Evolutionary conservation across 2,888 invertebrate species (phyloP).

Genomic region (Tachina lurida): DNA sequence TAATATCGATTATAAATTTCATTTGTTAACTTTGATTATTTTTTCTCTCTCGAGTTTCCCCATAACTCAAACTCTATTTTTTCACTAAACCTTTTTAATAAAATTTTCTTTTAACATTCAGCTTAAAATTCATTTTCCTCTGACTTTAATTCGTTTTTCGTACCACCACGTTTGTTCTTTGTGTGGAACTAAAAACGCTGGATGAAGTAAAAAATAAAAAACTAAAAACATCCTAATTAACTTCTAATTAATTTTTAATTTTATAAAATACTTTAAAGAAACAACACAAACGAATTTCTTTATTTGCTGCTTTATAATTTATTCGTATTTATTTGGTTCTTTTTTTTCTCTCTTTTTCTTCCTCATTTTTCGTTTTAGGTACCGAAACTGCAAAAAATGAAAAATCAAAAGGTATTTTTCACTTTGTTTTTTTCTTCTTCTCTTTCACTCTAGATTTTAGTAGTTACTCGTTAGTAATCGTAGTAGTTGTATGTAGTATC

Average conservation of each 20-base stretch:
- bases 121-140: neutral
- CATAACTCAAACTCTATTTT: conserved; percentile 3
- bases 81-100: neutral
- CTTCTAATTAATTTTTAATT: conserved; percentile 66
- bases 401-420: conserved; percentile 81
- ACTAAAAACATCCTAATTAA: conserved; percentile 50
- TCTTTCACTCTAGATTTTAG: conserved; percentile 11
- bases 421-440: conserved; percentile 36
- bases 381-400: conserved; percentile 82
- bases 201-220: neutral
- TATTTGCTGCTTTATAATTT: conserved; percentile 59
- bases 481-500: neutral
- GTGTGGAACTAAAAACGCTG: neutral
- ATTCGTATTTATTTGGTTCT: conserved; percentile 59
- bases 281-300: conserved; percentile 32
- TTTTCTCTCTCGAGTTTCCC: neutral
- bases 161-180: conserved; percentile 17
- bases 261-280: conserved; percentile 32
- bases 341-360: conserved; percentile 36
- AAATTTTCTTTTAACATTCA: conserved; percentile 6
- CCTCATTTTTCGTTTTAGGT: conserved; percentile 79
- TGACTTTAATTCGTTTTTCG: conserved; percentile 16
- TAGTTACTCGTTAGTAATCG: no score
- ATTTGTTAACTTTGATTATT: conserved; percentile 16
- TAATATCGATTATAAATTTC: neutral